These are phyloP conservation scores for Eubasilissa splendida DNA, from an alignment of 2,888 invertebrate species.

Conservation along the genomic window DNA sequence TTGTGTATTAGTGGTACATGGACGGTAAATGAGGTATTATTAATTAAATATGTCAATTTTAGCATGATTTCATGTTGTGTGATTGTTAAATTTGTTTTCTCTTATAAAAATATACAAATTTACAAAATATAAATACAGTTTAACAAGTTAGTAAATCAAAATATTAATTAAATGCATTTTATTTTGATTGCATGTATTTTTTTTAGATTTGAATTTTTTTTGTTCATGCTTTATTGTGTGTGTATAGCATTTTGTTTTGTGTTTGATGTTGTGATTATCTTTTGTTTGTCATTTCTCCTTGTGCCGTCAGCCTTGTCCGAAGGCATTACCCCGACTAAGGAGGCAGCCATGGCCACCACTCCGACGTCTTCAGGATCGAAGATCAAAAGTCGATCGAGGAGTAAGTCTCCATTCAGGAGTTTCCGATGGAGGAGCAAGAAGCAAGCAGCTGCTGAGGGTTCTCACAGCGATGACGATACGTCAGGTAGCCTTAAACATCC, in stretches of 20 bases:
- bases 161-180: too few relatives aligned
- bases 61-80: constrained; percentile 2
- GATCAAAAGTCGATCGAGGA: constrained; percentile 89
- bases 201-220: neutral
- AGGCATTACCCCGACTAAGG: constrained; percentile 48
- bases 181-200: neutral
- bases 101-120: too few relatives aligned
- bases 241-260: constrained; percentile 40
- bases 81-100: neutral
- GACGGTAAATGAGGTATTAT: constrained; percentile 9
- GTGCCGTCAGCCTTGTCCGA: constrained; percentile 62
- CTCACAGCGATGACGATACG: constrained; percentile 84
- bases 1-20: neutral
- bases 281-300: constrained; percentile 35
- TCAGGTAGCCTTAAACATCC: constrained; percentile 70
- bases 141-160: too few relatives aligned
- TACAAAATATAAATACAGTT: too few relatives aligned
- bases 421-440: constrained; percentile 91
- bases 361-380: constrained; percentile 69
- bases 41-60: neutral
- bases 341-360: constrained; percentile 64
- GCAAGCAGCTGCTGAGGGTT: constrained; percentile 76
- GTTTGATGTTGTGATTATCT: neutral
- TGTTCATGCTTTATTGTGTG: constrained; percentile 7
- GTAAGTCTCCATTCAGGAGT: constrained; percentile 95